Conservation (phyloP, 2,888 invertebrate genomes). For the Cataglyphis livida region DNA sequence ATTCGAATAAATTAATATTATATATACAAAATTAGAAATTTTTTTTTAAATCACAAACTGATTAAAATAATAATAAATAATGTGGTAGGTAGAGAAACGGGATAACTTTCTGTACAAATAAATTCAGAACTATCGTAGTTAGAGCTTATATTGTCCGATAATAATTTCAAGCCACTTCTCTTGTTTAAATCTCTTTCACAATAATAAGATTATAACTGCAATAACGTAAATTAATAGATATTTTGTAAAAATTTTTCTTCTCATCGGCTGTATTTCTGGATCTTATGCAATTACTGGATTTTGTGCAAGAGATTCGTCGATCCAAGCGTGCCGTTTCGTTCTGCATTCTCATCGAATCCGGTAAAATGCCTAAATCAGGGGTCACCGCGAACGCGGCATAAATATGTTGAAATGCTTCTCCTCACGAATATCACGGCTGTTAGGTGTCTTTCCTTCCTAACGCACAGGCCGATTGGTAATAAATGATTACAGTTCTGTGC, state of each 20-base stretch:
- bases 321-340: slow-evolving; percentile 7
- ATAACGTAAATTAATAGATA: neutral
- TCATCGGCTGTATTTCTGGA: slow-evolving; percentile 3
- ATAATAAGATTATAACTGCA: slow-evolving; percentile 4
- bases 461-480: slow-evolving; percentile 17
- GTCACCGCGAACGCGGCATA: slow-evolving; percentile 4
- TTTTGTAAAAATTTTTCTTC: slow-evolving; percentile 9
- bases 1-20: slow-evolving; percentile 2
- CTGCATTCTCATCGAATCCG: slow-evolving; percentile 5
- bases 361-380: slow-evolving; percentile 22
- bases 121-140: neutral
- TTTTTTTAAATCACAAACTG: neutral
- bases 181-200: neutral
- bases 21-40: neutral
- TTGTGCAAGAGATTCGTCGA: slow-evolving; percentile 30
- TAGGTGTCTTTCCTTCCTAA: slow-evolving; percentile 1
- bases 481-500: slow-evolving; percentile 40
- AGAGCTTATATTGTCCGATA: neutral
- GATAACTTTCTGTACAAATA: neutral
- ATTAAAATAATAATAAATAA: slow-evolving; percentile 3
- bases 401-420: slow-evolving; percentile 34
- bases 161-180: neutral
- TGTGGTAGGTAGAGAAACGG: neutral
- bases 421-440: neutral
- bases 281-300: slow-evolving; percentile 5